Evolutionary conservation across 2,797 vertebrate genomes (phyloP).

Genomic region (Gallinago solitaria): DNA sequence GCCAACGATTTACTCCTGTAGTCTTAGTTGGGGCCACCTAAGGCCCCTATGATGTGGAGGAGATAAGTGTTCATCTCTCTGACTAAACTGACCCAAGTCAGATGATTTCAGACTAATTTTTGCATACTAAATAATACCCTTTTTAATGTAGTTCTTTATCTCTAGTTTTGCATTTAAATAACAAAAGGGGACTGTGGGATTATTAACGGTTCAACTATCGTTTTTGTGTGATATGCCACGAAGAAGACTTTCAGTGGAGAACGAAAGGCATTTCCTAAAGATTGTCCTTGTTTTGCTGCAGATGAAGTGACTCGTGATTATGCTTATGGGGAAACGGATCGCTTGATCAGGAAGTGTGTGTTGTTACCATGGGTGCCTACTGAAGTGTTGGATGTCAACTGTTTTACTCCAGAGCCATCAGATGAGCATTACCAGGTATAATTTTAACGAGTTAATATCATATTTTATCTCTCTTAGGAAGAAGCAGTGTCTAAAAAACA

Average conservation of each 20-base stretch:
- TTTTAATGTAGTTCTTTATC: not conserved
- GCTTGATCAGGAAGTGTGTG: conserved; percentile 84
- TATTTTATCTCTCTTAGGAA: not conserved
- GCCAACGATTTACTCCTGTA: not conserved
- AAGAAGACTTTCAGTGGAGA: not conserved
- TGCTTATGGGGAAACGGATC: conserved; percentile 83
- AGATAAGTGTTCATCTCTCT: not conserved
- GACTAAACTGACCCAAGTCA: not conserved
- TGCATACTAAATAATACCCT: not conserved
- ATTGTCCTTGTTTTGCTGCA: conserved; percentile 58
- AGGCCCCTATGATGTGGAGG: not conserved
- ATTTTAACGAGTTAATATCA: not conserved
- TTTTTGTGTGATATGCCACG: not conserved
- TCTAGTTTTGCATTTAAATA: not conserved
- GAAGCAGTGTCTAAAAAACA: not conserved
- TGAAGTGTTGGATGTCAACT: conserved; percentile 77
- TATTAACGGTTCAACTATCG: not conserved
- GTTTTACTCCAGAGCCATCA: conserved; percentile 79
- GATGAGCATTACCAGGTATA: conserved; percentile 88
- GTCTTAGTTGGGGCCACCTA: not conserved
- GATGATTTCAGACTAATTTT: not conserved
- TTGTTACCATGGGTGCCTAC: conserved; percentile 87
- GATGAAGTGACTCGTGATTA: conserved; percentile 94
- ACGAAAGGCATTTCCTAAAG: not conserved
- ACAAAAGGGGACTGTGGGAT: not conserved